These are phyloP conservation scores for Caenorhabditis parvicauda DNA, from an alignment of 2,888 invertebrate genomes.

Conservation along the genomic window DNA sequence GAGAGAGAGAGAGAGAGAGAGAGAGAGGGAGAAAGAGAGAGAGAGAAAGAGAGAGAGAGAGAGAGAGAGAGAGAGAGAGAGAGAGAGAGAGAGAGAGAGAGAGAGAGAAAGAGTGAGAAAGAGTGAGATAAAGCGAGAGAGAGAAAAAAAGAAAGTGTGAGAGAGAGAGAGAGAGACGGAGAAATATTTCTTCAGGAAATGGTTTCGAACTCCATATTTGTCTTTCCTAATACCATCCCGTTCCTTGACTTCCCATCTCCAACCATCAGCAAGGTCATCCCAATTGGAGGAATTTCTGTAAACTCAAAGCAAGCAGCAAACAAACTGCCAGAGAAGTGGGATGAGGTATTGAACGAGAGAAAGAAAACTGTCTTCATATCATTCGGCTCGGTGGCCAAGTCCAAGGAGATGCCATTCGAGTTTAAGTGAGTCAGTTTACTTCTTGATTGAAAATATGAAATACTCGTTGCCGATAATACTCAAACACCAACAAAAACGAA, in stretches of 20 bases:
- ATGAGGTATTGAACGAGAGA: conserved; percentile 14
- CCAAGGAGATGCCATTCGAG: conserved; percentile 17
- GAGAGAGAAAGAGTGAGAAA: no score
- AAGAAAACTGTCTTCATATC: conserved; percentile 30
- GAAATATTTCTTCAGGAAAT: conserved; percentile 16
- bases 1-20: no score
- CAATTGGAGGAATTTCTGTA: conserved; percentile 1
- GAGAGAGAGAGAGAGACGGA: no score
- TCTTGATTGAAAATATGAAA: no score
- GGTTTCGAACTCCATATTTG: conserved; percentile 13
- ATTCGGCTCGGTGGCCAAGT: conserved; percentile 26
- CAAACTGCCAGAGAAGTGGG: conserved; percentile 21
- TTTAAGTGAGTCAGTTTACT: conserved; percentile 20
- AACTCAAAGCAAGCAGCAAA: conserved; percentile 3
- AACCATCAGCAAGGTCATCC: conserved; percentile 18
- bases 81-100: no score
- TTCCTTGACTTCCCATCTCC: conserved; percentile 18
- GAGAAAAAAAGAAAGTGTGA: no score
- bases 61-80: no score
- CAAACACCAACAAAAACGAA: no score
- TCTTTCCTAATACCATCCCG: conserved; percentile 17
- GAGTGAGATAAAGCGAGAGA: no score
- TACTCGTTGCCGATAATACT: no score
- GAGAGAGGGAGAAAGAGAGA: no score
- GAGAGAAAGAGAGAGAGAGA: no score